Evolutionary conservation across 2,888 invertebrate genomes (phyloP).

Genomic region (Abrostola triplasia): DNA sequence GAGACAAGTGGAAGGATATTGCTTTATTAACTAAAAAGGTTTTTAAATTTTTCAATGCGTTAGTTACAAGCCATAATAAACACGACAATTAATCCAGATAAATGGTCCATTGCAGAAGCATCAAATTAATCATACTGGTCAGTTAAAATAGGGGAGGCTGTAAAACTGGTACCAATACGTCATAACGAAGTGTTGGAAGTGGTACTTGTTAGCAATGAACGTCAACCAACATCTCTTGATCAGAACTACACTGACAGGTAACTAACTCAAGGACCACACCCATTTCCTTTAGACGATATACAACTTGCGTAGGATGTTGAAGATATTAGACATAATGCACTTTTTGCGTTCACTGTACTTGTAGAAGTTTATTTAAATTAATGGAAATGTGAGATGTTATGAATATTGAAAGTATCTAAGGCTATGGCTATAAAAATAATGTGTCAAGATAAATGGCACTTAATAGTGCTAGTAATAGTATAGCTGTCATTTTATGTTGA

Average conservation of each 20-base stretch:
- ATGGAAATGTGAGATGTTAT: neutral
- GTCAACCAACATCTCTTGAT: constrained; percentile 21
- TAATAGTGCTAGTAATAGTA: too few relatives aligned
- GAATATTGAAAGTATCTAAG: too few relatives aligned
- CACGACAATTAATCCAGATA: too few relatives aligned
- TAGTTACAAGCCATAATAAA: too few relatives aligned
- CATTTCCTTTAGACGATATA: constrained; percentile 31
- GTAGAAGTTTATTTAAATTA: neutral
- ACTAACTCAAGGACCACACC: constrained; percentile 24
- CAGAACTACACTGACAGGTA: constrained; percentile 22
- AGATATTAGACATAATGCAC: constrained; percentile 2
- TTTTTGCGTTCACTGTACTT: neutral
- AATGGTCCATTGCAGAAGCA: too few relatives aligned
- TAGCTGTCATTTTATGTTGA: too few relatives aligned
- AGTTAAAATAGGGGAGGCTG: neutral
- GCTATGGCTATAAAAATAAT: too few relatives aligned
- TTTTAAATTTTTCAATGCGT: too few relatives aligned
- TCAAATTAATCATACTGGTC: too few relatives aligned
- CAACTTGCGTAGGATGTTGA: constrained; percentile 6
- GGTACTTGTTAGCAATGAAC: constrained; percentile 14
- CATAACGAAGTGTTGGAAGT: constrained; percentile 1
- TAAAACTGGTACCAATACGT: neutral
- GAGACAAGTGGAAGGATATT: too few relatives aligned
- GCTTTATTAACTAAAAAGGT: too few relatives aligned
- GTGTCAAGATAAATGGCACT: too few relatives aligned